Evolutionary conservation across 2,113 vertebrate species (phyloP), one percentile per base, ranked within the genome.

Genomic region (Gobiocypris rarus): DNA sequence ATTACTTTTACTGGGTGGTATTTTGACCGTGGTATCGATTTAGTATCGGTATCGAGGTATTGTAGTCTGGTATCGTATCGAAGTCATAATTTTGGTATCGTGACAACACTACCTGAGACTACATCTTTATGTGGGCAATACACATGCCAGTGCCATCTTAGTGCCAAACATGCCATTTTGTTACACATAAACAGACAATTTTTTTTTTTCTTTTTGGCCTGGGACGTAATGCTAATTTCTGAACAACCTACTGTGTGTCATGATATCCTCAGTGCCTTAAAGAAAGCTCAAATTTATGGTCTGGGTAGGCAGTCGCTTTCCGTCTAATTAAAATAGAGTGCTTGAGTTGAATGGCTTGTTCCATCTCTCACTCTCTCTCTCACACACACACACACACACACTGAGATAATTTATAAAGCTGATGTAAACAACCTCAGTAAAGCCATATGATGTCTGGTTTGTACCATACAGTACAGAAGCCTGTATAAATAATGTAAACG

Each of bases 321-420:
- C 34, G 4, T 81, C 70, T 84, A 84, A 87, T 87, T 87, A 87
- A 81, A 84, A 80, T n/a, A 59, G 61, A 87, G 86, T 87, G 82
- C 86, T 87, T 24, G 59, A 75, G 77, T 81, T 81, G 75, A 84
- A 75, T 63, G 67, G 43, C 52, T 52, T 79, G 56, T 79, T 79
- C 67, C 69, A 71, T 61, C 43, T 61, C 63, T 58, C 63, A 71
- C 54, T 61, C 63, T 48, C 61, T 63, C 19, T 19, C n/a, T n/a
- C n/a, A n/a, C 56, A 26, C 22, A 11, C 75, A 43, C 45, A 48
- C 82, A 50, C 69, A 58, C 80, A 76, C 63, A 50, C 26, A 75
- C 56, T 54, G 43, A 74, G 65, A 86, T 28, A 85, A 54, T 70
- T 69, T 84, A 84, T 45, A 45, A 81, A 65, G 28, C 38, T 38